phyloP scores from a whole-genome alignment of 2,113 vertebrate species.

The Arenaria interpres region DNA sequence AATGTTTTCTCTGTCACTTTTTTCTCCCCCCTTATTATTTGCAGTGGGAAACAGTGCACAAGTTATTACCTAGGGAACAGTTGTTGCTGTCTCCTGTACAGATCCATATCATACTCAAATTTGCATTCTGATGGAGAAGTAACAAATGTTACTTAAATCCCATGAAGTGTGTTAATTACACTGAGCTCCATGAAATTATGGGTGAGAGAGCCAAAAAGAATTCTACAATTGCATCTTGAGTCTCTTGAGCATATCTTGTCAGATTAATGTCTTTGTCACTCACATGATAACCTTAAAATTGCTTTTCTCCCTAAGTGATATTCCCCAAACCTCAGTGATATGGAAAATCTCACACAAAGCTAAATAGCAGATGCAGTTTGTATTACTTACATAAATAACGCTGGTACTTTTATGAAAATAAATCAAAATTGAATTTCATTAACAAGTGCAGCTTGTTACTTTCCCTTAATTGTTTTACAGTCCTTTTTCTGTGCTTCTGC shows the following conservation, averaged over 20 bases:
- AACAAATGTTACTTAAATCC: slow-evolving; percentile 76
- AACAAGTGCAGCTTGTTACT: not conserved
- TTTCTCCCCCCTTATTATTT: not conserved
- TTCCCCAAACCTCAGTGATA: slow-evolving; percentile 59
- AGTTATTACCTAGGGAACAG: slow-evolving; percentile 71
- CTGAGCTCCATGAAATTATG: slow-evolving; percentile 65
- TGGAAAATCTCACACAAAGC: slow-evolving; percentile 32
- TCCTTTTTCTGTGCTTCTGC: not conserved
- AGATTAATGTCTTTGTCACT: slow-evolving; percentile 76
- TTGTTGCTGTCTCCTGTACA: slow-evolving; percentile 64
- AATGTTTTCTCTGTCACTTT: slow-evolving; percentile 23
- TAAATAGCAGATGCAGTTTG: slow-evolving; percentile 47
- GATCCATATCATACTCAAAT: slow-evolving; percentile 74
- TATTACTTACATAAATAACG: slow-evolving; percentile 66
- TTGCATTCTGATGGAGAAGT: slow-evolving; percentile 74
- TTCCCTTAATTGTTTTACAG: slow-evolving; percentile 23
- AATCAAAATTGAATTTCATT: slow-evolving; percentile 40
- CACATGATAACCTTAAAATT: slow-evolving; percentile 74
- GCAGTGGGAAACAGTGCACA: not conserved
- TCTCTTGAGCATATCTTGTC: slow-evolving; percentile 70
- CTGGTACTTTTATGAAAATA: slow-evolving; percentile 43
- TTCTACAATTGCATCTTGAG: slow-evolving; percentile 44
- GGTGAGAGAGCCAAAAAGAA: slow-evolving; percentile 66
- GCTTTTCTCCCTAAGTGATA: slow-evolving; percentile 63
- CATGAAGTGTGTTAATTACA: slow-evolving; percentile 78